Evolutionary conservation across 2,797 vertebrate genomes (phyloP), one percentile per base, ranked within the genome.

Genomic region (Hyperoplus lanceolatus): DNA sequence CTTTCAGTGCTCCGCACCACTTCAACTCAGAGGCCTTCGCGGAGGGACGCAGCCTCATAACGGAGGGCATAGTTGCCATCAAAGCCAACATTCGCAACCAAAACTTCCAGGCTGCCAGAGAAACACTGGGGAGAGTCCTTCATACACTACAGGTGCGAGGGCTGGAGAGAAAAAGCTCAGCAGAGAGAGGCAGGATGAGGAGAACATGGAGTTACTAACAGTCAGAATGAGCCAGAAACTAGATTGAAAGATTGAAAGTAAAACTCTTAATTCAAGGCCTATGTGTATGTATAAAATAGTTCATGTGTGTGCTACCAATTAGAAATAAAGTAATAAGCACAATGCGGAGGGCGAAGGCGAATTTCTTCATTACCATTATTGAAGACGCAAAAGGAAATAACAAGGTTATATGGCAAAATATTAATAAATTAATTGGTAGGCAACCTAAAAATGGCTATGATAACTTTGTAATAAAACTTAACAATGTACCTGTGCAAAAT

Each of bases 101-200:
- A 66, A 95, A 94, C 79, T 94, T 93, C 74, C 80, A 90, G 42
- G 87, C 92, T 65, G 94, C 95, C 56, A 89, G 94, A 39, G 90
- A 94, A 85, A 91, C 85, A 41, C 81, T 96, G 63, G 95, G 95
- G 4, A 80, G 84, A 81, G 72, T 92, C 14, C 90, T 94, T 50
- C 95, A 96, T 36, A 94, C 90, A 2, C 70, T 96, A 8, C 95
- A 96, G 93, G 95, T 95, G 54, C 76, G 80, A n/a, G 0, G 21
- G 15, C 5, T 11, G 14, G 16, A 58, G 10, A 6, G 39, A 43
- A 46, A 55, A 8, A n/a, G 4, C 15, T 46, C 1, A 0, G 3
- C 6, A 10, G 4, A 42, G 1, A 29, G 9, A 50, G 6, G 13
- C 14, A 39, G 48, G 4, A 7, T 45, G 13, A 46, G 4, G 46